Evolutionary conservation across 2,797 vertebrate genomes (phyloP).

Genomic region (Champsocephalus esox): DNA sequence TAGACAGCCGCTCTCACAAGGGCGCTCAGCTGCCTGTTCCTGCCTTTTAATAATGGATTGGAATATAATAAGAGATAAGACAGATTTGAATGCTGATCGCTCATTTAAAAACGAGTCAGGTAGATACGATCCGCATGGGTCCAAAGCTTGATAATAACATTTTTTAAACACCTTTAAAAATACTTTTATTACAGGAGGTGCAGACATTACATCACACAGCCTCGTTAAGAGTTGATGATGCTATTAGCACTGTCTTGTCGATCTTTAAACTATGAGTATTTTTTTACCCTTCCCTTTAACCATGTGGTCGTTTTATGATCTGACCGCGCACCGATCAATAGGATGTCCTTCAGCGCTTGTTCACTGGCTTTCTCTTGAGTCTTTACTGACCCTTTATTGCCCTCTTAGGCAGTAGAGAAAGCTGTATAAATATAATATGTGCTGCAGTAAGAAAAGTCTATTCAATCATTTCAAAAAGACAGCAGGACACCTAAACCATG

Average conservation of each 20-base stretch:
- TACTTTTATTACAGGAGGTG: constrained; percentile 50
- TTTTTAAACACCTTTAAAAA: constrained; percentile 62
- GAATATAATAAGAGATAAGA: constrained; percentile 10
- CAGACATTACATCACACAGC: constrained; percentile 36
- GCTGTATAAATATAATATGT: constrained; percentile 55
- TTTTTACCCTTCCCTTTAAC: constrained; percentile 50
- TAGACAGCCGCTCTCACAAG: constrained; percentile 47
- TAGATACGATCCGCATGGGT: constrained; percentile 23
- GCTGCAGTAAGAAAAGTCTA: constrained; percentile 33
- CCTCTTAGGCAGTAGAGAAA: constrained; percentile 51
- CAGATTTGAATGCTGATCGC: constrained; percentile 5
- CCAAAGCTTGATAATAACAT: constrained; percentile 43
- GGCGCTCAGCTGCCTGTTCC: constrained; percentile 34
- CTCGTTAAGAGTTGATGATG: constrained; percentile 59
- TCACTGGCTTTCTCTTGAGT: constrained; percentile 53
- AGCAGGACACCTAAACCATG: constrained; percentile 51
- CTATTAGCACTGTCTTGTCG: constrained; percentile 57
- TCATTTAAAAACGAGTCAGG: constrained; percentile 22
- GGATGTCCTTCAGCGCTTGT: constrained; percentile 62
- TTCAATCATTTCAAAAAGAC: constrained; percentile 61
- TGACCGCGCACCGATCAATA: constrained; percentile 65
- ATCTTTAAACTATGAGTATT: constrained; percentile 40
- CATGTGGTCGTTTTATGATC: constrained; percentile 70
- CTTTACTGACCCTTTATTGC: constrained; percentile 69
- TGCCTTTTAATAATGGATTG: constrained; percentile 22